These are phyloP conservation scores for Notolabrus celidotus DNA, from an alignment of 2,797 vertebrate genomes.

Conservation along the genomic window DNA sequence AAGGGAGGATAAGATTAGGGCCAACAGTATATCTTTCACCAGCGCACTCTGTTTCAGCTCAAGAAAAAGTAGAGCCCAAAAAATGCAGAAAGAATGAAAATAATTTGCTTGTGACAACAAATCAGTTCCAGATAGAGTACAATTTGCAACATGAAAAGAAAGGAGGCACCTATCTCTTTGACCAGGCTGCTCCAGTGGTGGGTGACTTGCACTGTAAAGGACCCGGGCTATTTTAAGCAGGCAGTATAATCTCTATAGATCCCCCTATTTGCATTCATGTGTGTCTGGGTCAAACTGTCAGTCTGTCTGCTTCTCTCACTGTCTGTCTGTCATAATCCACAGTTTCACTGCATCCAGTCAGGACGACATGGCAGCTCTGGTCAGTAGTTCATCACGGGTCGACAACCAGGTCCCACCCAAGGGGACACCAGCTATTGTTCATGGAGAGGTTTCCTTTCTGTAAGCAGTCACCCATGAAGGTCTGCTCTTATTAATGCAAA, in stretches of 20 bases:
- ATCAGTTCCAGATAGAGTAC: conserved; percentile 51
- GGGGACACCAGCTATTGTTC: conserved; percentile 64
- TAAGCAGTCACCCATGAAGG: conserved; percentile 61
- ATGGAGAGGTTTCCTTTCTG: conserved; percentile 56
- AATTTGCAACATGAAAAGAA: conserved; percentile 50
- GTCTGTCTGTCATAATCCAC: conserved; percentile 66
- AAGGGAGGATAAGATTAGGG: conserved; percentile 59
- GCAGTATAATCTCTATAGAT: conserved; percentile 65
- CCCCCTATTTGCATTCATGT: conserved; percentile 75
- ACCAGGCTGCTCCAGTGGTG: conserved; percentile 42
- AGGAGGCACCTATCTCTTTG: conserved; percentile 52
- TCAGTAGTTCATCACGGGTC: conserved; percentile 79
- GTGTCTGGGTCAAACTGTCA: conserved; percentile 74
- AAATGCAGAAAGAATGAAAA: conserved; percentile 46
- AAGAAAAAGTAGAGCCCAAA: conserved; percentile 33
- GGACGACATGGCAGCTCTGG: conserved; percentile 78
- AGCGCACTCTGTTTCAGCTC: conserved; percentile 51
- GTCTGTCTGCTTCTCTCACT: conserved; percentile 57
- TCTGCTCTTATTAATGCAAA: conserved; percentile 68
- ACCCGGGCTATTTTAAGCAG: conserved; percentile 54
- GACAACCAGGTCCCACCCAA: conserved; percentile 66
- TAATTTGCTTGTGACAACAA: conserved; percentile 58
- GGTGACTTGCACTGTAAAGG: conserved; percentile 40
- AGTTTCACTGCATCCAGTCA: conserved; percentile 60
- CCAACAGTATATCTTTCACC: conserved; percentile 58